phyloP scores from a whole-genome alignment of 1,140 invertebrate genomes.

The Phthorimaea operculella region DNA sequence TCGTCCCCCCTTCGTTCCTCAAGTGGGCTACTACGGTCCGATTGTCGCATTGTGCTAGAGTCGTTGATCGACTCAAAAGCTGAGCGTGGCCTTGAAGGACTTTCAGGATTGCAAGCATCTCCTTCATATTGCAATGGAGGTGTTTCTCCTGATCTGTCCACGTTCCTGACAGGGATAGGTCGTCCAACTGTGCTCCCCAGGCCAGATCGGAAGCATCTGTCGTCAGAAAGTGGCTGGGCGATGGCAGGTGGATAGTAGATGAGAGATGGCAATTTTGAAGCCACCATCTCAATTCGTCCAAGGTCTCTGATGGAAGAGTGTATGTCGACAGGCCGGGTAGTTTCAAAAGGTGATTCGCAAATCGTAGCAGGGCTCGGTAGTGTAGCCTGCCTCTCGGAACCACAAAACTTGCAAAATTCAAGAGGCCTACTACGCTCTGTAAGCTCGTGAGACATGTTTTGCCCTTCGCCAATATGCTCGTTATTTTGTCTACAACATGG shows the following conservation, averaged over 20 bases:
- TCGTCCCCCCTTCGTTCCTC: constrained; percentile 33
- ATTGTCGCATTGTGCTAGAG: constrained; percentile 23
- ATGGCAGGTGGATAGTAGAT: constrained; percentile 8
- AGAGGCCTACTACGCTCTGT: no score
- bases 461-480: no score
- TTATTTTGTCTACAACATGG: no score
- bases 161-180: constrained; percentile 11
- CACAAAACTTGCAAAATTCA: no score
- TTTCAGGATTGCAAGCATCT: constrained; percentile 30
- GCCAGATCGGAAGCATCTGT: constrained; percentile 35
- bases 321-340: no score
- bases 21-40: constrained; percentile 26
- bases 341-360: no score
- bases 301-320: no score
- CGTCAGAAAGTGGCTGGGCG: constrained; percentile 20
- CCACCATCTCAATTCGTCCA: constrained; percentile 15
- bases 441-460: no score
- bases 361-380: no score
- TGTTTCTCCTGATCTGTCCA: constrained; percentile 20
- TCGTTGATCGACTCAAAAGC: no score
- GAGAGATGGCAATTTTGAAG: constrained; percentile 11
- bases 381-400: no score
- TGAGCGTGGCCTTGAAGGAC: constrained; percentile 18
- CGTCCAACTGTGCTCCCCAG: constrained; percentile 34
- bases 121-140: constrained; percentile 23